These are phyloP conservation scores for Idaea aversata DNA, from an alignment of 2,888 invertebrate genomes.

Conservation along the genomic window DNA sequence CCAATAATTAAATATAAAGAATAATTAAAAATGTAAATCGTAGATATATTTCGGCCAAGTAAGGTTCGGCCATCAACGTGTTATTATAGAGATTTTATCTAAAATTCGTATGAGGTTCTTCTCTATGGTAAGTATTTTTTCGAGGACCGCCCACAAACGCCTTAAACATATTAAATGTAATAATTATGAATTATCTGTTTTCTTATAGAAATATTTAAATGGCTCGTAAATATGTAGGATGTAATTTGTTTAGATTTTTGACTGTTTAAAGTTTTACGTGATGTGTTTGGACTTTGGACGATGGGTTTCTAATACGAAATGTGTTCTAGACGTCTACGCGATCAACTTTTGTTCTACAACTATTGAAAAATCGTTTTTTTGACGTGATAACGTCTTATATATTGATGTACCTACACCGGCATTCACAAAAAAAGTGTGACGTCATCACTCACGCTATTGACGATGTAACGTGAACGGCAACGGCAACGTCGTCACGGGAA, in stretches of 20 bases:
- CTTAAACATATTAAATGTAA: not conserved
- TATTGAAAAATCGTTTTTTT: too few species aligned
- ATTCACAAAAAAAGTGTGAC: too few species aligned
- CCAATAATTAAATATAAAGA: not conserved
- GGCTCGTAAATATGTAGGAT: not conserved
- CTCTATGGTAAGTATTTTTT: not conserved
- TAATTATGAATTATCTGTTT: not conserved
- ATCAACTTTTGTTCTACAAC: too few species aligned
- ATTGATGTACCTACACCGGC: too few species aligned
- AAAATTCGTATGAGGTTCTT: not conserved
- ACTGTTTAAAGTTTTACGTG: not conserved
- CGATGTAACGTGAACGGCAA: too few species aligned
- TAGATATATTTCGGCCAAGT: not conserved
- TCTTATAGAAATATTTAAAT: not conserved
- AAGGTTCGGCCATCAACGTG: not conserved
- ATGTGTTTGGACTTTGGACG: too few species aligned
- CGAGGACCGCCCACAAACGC: not conserved
- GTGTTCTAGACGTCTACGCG: too few species aligned
- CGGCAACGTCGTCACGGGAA: too few species aligned
- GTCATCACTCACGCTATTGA: too few species aligned
- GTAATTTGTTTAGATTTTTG: not conserved
- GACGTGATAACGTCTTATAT: too few species aligned
- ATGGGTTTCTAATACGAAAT: too few species aligned
- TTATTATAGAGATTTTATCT: conserved; percentile 1
- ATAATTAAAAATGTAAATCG: not conserved